phyloP scores from a whole-genome alignment of 2,888 invertebrate genomes.

The Ditylenchus weischeri region DNA sequence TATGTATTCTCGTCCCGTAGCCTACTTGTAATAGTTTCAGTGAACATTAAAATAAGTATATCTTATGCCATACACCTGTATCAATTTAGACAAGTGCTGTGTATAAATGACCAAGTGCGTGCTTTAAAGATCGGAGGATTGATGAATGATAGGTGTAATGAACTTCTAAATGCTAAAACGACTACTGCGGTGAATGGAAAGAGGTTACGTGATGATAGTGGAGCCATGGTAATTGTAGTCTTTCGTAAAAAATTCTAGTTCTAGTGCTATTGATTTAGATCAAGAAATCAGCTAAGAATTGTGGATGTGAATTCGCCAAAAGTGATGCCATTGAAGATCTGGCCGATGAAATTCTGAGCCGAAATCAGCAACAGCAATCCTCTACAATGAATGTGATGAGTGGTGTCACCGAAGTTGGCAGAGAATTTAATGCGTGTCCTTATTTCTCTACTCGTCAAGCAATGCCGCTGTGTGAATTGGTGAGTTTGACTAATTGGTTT shows the following conservation, averaged over 20 bases:
- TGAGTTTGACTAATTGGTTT: conserved; percentile 16
- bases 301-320: conserved; percentile 27
- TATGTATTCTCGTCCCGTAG: not conserved
- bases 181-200: conserved; percentile 22
- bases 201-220: conserved; percentile 14
- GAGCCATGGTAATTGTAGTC: not conserved
- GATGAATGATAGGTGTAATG: conserved; percentile 53
- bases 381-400: conserved; percentile 4
- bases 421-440: conserved; percentile 77
- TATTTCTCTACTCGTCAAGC: conserved; percentile 86
- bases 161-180: conserved; percentile 36
- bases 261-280: conserved; percentile 7
- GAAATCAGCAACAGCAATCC: conserved; percentile 70
- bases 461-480: conserved; percentile 74
- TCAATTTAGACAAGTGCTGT: conserved; percentile 68
- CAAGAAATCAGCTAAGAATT: conserved; percentile 10
- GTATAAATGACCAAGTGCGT: conserved; percentile 75
- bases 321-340: conserved; percentile 66
- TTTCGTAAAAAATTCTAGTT: not conserved
- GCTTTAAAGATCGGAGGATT: conserved; percentile 38
- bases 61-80: no score
- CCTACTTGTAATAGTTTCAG: conserved; percentile 31
- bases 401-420: conserved; percentile 63
- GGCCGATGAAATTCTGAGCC: conserved; percentile 56
- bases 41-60: no score